Evolutionary conservation across 2,797 vertebrate genomes (phyloP).

Genomic region (Sphenopsis melanotis): DNA sequence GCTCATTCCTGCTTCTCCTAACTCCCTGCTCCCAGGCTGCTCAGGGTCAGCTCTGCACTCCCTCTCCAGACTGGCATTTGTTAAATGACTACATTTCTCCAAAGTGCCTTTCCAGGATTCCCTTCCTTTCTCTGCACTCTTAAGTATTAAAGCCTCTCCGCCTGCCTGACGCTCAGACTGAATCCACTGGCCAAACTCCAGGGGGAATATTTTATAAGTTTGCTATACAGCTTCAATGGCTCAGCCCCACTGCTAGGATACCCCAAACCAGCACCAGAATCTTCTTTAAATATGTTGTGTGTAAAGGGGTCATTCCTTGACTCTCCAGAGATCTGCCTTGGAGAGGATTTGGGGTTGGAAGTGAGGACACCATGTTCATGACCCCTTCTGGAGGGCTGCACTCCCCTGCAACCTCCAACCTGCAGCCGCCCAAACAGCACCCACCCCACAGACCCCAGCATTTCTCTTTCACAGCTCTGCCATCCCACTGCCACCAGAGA

Average conservation of each 20-base stretch:
- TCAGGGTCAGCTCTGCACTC: background rate
- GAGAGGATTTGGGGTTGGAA: background rate
- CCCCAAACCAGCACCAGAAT: background rate
- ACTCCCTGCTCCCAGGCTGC: accelerated
- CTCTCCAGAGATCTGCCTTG: background rate
- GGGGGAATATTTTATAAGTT: background rate
- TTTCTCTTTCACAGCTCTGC: background rate
- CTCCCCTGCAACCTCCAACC: background rate
- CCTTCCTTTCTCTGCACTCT: background rate
- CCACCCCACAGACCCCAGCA: background rate
- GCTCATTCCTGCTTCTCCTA: background rate
- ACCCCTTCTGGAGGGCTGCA: background rate
- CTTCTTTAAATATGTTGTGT: background rate
- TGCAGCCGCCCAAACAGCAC: background rate
- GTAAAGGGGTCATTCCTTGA: accelerated
- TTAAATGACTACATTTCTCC: background rate
- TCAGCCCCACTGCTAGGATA: background rate
- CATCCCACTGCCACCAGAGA: background rate
- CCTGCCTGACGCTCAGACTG: background rate
- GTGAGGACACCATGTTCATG: accelerated
- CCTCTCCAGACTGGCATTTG: background rate
- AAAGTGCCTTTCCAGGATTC: background rate
- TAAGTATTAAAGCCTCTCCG: background rate
- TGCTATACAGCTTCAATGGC: background rate
- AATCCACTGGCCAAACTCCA: background rate